Evolutionary conservation across 2,113 vertebrate genomes (phyloP).

Genomic region (Ageneiosus marmoratus): DNA sequence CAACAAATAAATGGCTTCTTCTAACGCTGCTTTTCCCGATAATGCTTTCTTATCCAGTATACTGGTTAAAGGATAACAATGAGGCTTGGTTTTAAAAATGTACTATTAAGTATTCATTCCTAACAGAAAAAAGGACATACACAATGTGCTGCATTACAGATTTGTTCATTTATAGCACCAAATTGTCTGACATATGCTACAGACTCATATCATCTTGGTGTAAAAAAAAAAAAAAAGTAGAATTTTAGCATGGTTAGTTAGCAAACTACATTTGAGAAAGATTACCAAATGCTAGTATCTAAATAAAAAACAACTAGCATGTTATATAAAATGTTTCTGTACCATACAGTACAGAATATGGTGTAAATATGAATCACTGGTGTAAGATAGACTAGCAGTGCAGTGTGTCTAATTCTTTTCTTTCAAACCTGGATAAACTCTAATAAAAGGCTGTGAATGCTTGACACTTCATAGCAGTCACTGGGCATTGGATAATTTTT

Average conservation of each 20-base stretch:
- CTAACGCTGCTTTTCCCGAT: background rate
- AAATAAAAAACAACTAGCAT: background rate
- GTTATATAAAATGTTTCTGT: background rate
- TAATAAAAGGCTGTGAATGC: background rate
- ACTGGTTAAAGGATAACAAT: background rate
- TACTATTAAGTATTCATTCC: background rate
- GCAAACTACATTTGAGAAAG: background rate
- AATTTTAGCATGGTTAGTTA: background rate
- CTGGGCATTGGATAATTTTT: background rate
- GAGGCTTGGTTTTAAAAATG: background rate
- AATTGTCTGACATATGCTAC: background rate
- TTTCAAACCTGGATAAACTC: background rate
- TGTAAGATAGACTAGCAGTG: background rate
- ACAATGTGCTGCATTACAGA: background rate
- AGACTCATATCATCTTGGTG: background rate
- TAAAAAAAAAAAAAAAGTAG: background rate
- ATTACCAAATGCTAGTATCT: background rate
- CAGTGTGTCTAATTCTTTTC: no score
- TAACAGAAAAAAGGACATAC: background rate
- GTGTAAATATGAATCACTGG: background rate
- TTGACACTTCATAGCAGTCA: background rate
- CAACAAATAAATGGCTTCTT: constrained; percentile 32
- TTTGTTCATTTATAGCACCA: background rate
- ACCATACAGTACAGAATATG: background rate
- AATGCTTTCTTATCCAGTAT: background rate